Base-by-base conservation (phyloP, 2,797 vertebrate species). In the Pantherophis alleghaniensis region DNA sequence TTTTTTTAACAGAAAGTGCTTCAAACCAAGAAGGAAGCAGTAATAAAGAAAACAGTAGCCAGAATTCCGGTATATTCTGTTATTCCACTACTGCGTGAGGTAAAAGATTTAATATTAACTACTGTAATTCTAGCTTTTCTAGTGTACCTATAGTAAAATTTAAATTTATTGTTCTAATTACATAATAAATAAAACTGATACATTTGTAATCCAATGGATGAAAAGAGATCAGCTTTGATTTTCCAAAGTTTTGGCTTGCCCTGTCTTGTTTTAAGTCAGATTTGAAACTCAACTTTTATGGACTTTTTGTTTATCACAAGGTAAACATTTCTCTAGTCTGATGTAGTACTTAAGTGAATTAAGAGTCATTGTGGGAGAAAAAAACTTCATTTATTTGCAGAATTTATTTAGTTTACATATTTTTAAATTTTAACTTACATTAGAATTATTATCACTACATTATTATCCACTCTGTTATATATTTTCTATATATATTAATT, bases 31-130 rank as follows among this genome's bases (percentile, higher is more conserved):
- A 99, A 99, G 95, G 98, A 99, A 1, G 92, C 92, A 5, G 92
- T 99, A 93, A 99, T 99, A 96, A 99, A 98, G 98, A 99, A 98
- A 97, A 99, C 99, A 0, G 98, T 99, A 95, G 97, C 99, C 95
- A 98, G 98, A 97, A 97, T 99, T 97, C 99, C 99, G n/a, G 98
- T 99, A 83, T 97, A 98, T 92, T 98, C 98, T 89, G 98, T 99
- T 94, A 97, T 99, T 94, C 99, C 99, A 10, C 96, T 99, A 94
- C 96, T 99, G 88, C 98, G 99, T 92, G 98, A 99, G 98, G 99
- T 99, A 97, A 97, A 97, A 92, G 63, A 89, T 59, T 1, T 10
- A 86, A 7, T 0, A 0, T 86, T 94, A 92, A 28, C 1, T 83
- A 7, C 28, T 89, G 42, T 86, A 10, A 13, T 24, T 86, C 13